Conservation (phyloP, 2,113 vertebrate genomes). For the Pristiophorus japonicus region DNA sequence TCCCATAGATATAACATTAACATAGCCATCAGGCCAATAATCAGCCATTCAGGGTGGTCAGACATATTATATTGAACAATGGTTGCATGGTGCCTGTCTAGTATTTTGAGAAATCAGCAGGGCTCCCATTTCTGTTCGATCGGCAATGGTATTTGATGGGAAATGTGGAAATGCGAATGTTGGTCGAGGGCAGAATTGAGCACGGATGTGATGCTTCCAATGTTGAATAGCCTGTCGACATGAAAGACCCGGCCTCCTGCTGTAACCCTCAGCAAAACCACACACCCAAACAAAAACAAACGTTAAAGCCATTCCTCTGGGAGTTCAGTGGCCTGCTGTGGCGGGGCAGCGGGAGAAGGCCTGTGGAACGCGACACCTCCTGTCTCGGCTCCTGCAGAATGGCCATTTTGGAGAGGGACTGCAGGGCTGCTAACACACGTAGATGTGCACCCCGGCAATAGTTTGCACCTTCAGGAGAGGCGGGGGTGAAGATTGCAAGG, state of each 20-base stretch:
- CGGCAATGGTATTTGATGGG: background rate
- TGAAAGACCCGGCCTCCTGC: background rate
- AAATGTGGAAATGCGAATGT: background rate
- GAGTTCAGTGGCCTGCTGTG: background rate
- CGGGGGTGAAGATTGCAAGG: background rate
- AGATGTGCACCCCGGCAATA: background rate
- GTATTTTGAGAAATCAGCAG: background rate
- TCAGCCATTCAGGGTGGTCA: background rate
- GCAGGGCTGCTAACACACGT: background rate
- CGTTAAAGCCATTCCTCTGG: background rate
- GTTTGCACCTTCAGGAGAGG: background rate
- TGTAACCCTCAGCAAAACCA: slow-evolving; percentile 3
- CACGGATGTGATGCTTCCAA: background rate
- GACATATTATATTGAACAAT: background rate
- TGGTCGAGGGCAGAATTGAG: background rate
- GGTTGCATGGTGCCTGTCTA: background rate
- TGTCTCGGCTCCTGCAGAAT: background rate
- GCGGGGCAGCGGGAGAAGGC: background rate
- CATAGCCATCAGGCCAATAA: background rate
- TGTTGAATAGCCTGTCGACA: background rate
- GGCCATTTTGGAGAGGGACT: background rate
- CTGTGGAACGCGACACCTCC: background rate
- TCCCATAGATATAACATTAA: background rate
- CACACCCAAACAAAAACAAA: background rate
- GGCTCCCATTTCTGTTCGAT: background rate